Evolutionary conservation across 2,113 vertebrate genomes (phyloP).

Genomic region (Larimichthys crocea): DNA sequence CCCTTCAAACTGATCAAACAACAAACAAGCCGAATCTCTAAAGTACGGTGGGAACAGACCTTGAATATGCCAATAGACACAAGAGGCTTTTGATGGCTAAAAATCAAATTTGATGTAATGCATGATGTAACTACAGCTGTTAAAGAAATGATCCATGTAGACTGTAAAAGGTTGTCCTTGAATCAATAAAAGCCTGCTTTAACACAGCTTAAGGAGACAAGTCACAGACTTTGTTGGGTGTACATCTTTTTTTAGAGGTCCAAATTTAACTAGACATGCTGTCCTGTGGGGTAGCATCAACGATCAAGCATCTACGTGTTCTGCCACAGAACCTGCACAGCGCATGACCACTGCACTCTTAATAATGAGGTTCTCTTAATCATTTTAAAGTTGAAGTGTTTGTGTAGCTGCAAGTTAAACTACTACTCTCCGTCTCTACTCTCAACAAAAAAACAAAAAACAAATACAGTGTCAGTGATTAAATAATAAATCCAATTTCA

Average conservation of each 20-base stretch:
- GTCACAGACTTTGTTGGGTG: neutral
- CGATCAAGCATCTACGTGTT: neutral
- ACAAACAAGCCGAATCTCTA: slow-evolving; percentile 27
- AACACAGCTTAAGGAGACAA: neutral
- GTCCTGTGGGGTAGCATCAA: neutral
- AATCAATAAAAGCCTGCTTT: slow-evolving; percentile 4
- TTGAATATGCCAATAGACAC: slow-evolving; percentile 34
- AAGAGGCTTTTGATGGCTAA: slow-evolving; percentile 30
- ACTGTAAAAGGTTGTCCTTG: slow-evolving; percentile 5
- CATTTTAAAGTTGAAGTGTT: slow-evolving; percentile 10
- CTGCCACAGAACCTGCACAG: slow-evolving; percentile 1
- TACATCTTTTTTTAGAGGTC: neutral
- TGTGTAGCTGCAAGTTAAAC: slow-evolving; percentile 27
- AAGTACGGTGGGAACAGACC: slow-evolving; percentile 26
- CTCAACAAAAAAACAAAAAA: slow-evolving; percentile 34
- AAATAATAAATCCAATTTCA: slow-evolving; percentile 51
- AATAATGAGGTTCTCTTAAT: slow-evolving; percentile 2
- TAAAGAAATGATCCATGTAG: slow-evolving; percentile 8
- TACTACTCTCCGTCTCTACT: slow-evolving; percentile 37
- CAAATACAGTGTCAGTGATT: slow-evolving; percentile 46
- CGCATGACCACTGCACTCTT: slow-evolving; percentile 1
- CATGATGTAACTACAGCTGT: neutral
- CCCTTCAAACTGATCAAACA: slow-evolving; percentile 39
- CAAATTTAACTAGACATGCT: neutral
- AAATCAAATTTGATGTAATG: slow-evolving; percentile 37